Conservation (phyloP, 1,140 invertebrate genomes). For the Leptopilina boulardi region DNA sequence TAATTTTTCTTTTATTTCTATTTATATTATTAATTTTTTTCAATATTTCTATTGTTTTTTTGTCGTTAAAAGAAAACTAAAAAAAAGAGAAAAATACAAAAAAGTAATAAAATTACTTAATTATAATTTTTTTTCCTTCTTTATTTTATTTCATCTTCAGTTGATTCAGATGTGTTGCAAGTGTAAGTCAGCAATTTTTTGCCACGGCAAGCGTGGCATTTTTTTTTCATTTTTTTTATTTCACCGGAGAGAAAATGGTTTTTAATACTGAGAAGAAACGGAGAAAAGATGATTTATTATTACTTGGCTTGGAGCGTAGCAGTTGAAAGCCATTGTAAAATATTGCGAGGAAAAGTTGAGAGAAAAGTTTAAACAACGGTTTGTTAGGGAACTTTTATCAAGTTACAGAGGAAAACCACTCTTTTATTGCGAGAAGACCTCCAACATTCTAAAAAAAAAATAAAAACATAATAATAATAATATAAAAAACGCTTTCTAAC, state of each 20-base stretch:
- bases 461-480: neutral
- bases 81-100: no score
- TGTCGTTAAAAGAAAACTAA: no score
- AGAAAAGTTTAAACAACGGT: conserved; percentile 31
- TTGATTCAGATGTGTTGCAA: no score
- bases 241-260: conserved; percentile 15
- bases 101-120: no score
- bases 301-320: conserved; percentile 14
- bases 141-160: no score
- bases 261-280: conserved; percentile 26
- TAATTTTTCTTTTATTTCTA: no score
- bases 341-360: conserved; percentile 22
- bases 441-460: neutral
- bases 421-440: neutral
- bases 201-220: no score
- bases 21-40: no score
- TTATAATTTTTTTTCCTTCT: no score
- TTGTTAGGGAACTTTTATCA: conserved; percentile 31
- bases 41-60: no score
- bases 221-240: neutral
- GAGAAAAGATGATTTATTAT: conserved; percentile 33
- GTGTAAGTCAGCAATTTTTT: no score
- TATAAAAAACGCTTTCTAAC: neutral
- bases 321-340: conserved; percentile 32
- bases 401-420: conserved; percentile 30